Conservation (phyloP, 2,888 invertebrate genomes). For the Flabesymbios commensalis region DNA sequence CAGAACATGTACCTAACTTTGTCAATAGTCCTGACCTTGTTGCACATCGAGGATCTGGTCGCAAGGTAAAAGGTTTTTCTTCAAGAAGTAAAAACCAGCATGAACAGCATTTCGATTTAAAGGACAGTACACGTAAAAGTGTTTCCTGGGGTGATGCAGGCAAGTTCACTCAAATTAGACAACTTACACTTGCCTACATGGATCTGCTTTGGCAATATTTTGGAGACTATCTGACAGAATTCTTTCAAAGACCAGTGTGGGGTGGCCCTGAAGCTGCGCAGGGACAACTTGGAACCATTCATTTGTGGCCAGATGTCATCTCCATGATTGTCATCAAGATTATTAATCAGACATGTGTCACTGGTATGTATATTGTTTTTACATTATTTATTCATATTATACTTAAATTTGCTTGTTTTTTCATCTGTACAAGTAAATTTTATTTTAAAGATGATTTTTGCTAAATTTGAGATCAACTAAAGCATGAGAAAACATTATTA, state of each 20-base stretch:
- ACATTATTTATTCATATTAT: neutral
- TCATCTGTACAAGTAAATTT: no score
- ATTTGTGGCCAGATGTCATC: slow-evolving; percentile 45
- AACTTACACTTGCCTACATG: slow-evolving; percentile 50
- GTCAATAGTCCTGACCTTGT: neutral
- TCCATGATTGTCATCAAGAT: slow-evolving; percentile 49
- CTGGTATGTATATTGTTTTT: slow-evolving; percentile 42
- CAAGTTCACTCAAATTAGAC: slow-evolving; percentile 47
- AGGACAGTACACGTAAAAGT: slow-evolving; percentile 40
- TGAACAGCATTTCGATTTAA: neutral
- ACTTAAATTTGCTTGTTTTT: no score
- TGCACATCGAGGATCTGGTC: neutral
- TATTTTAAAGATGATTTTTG: no score
- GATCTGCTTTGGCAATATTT: slow-evolving; percentile 54
- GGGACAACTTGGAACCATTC: slow-evolving; percentile 47
- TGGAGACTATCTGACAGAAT: slow-evolving; percentile 46
- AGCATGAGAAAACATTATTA: no score
- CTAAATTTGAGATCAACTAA: no score
- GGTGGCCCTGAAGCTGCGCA: slow-evolving; percentile 39
- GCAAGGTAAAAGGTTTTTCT: neutral
- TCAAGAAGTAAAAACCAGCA: neutral
- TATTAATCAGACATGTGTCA: slow-evolving; percentile 54
- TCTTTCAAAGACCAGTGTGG: slow-evolving; percentile 52
- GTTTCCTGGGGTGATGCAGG: slow-evolving; percentile 60
- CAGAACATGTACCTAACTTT: neutral